Evolutionary conservation across 2,888 invertebrate genomes (phyloP).

Genomic region (Malthinus seriepunctatus): DNA sequence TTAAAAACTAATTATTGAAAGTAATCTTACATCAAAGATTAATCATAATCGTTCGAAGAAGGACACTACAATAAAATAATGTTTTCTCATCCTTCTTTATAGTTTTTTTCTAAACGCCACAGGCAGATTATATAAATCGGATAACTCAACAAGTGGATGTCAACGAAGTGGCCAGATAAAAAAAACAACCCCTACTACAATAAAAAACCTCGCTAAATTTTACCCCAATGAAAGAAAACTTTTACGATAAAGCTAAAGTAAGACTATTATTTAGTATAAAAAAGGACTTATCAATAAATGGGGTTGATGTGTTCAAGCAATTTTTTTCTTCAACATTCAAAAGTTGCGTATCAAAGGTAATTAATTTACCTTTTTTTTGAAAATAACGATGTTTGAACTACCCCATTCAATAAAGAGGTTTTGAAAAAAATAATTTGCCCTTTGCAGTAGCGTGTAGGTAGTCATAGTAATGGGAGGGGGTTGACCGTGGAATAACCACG

Average conservation of each 20-base stretch:
- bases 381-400: no score
- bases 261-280: neutral
- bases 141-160: slow-evolving; percentile 45
- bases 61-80: slow-evolving; percentile 13
- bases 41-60: slow-evolving; percentile 18
- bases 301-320: no score
- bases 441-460: no score
- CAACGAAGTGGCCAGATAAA: slow-evolving; percentile 56
- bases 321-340: no score
- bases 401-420: no score
- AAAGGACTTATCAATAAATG: no score
- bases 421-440: no score
- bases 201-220: slow-evolving; percentile 44
- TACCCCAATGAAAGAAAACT: slow-evolving; percentile 14
- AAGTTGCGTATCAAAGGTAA: no score
- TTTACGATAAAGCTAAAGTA: neutral
- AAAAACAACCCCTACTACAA: slow-evolving; percentile 53
- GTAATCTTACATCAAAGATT: slow-evolving; percentile 20
- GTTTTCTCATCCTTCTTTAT: slow-evolving; percentile 6
- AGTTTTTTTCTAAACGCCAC: slow-evolving; percentile 5
- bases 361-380: no score
- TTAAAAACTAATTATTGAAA: slow-evolving; percentile 23
- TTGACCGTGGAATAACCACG: no score
- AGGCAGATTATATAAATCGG: slow-evolving; percentile 13
- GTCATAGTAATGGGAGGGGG: no score